Base-by-base conservation (phyloP, 2,113 vertebrate genomes). In the Datnioides undecimradiatus region DNA sequence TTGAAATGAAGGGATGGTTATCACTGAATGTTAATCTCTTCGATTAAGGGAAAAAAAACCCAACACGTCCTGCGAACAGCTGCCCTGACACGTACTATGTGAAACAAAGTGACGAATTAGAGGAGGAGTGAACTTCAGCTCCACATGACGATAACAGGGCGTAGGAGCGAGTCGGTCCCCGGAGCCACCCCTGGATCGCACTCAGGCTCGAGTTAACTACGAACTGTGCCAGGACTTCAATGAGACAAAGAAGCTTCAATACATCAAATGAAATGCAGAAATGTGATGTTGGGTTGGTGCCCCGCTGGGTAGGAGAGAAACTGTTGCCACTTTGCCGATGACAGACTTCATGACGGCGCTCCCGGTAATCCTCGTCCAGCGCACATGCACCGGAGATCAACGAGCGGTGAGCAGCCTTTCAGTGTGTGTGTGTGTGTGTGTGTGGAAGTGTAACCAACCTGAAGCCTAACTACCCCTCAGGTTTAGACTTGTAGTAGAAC, bases 321-420 rank as follows among this genome's bases (percentile, higher is more conserved):
- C 45, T 12, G 16, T 71, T 33, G 65, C 36, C 23, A 48, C 60
- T 66, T 29, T 72, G 74, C 87, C 65, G 82, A 88, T 80, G 76
- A 86, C 11, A 55, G 77, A 55, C 86, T 86, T 81, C 70, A 87
- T 83, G 91, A 87, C 59, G 57, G 49, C 71, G 60, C 36, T 52
- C 41, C 67, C 33, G 46, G 33, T 54, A 51, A 57, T 79, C 80
- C 48, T 55, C 41, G 52, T 60, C 19, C 63, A 72, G 43, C 38
- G 51, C 34, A 71, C 67, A 12, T 60, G 33, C 6, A 29, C n/a
- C 25, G 40, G 74, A 60, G 59, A 72, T 4, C 82, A 31, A 40
- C 59, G 64, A 58, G 27, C 54, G 88, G 92, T 93, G 66, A 83
- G 82, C 3, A 3, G 4, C 29, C 34, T 29, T 14, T 40, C 2